These are phyloP conservation scores for Paragorgia papillata DNA, from an alignment of 92 coral and sea anemone species.

Conservation along the genomic window DNA sequence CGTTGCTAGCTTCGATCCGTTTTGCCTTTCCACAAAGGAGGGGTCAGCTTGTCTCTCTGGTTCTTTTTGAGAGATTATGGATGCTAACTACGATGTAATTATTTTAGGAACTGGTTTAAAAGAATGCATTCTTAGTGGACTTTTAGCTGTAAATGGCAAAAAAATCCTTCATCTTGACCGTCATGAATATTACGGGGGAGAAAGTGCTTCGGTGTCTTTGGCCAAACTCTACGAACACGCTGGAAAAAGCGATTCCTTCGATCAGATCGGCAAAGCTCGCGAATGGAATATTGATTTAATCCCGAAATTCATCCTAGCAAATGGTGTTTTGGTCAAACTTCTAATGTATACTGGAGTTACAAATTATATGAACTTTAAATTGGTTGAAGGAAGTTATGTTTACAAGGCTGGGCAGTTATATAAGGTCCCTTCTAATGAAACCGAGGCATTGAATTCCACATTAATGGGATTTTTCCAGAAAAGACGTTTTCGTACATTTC, in stretches of 20 bases:
- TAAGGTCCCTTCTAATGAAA: constrained; percentile 88
- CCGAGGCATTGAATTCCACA: constrained; percentile 73
- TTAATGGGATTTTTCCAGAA: constrained; percentile 94
- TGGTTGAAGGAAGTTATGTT: constrained; percentile 89
- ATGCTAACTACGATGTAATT: constrained; percentile 84
- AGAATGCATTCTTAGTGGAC: constrained; percentile 91
- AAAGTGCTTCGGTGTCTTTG: constrained; percentile 84
- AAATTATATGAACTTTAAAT: constrained; percentile 80
- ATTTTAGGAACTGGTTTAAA: constrained; percentile 96
- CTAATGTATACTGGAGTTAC: constrained; percentile 81
- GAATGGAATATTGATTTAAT: constrained; percentile 87
- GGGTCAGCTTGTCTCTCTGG: not conserved
- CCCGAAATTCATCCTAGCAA: constrained; percentile 92
- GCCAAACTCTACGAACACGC: constrained; percentile 71
- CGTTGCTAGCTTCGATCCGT: not conserved
- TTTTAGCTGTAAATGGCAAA: constrained; percentile 79
- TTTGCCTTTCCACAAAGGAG: not conserved
- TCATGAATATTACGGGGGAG: constrained; percentile 85
- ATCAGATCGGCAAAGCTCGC: constrained; percentile 62
- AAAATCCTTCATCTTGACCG: constrained; percentile 88
- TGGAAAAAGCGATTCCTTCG: constrained; percentile 47
- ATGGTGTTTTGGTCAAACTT: constrained; percentile 82
- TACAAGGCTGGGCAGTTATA: constrained; percentile 72
- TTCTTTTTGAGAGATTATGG: constrained; percentile 47
- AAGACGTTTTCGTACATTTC: constrained; percentile 79